Evolutionary conservation across 35 echinoderm and acorn worm genomes (phyloP).

Genomic region (Strongylocentrotus purpuratus): DNA sequence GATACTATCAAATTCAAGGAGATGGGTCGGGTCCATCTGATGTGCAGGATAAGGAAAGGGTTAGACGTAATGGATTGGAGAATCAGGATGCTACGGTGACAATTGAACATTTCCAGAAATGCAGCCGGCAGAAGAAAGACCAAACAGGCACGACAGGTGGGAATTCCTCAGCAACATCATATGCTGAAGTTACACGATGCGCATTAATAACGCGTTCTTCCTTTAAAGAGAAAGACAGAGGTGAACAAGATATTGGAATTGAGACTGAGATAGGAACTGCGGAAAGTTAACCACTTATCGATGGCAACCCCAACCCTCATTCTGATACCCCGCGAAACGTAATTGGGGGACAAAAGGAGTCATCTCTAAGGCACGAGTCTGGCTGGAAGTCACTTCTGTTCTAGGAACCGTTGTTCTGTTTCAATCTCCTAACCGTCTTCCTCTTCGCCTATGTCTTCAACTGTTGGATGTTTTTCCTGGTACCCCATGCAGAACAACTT

Average conservation of each 20-base stretch:
- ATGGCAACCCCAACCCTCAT: neutral
- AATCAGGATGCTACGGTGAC: neutral
- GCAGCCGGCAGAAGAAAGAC: neutral
- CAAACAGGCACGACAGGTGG: neutral
- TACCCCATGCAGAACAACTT: neutral
- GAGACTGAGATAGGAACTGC: neutral
- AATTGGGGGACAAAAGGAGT: neutral
- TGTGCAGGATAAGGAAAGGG: neutral
- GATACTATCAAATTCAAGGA: neutral
- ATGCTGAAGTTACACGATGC: neutral
- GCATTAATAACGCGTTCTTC: neutral
- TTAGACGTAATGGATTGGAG: neutral
- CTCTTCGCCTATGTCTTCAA: neutral
- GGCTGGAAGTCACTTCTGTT: neutral
- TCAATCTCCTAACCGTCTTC: neutral
- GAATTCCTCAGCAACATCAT: neutral
- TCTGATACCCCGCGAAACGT: neutral
- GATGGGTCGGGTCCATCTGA: neutral
- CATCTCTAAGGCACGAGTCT: neutral
- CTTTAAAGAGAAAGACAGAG: neutral
- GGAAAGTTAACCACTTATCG: neutral
- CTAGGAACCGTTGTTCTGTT: neutral
- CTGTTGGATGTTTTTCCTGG: neutral
- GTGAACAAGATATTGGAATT: neutral
- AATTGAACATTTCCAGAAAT: neutral